phyloP scores from a whole-genome alignment of 2,888 invertebrate genomes.

The Ptychoptera contaminata region DNA sequence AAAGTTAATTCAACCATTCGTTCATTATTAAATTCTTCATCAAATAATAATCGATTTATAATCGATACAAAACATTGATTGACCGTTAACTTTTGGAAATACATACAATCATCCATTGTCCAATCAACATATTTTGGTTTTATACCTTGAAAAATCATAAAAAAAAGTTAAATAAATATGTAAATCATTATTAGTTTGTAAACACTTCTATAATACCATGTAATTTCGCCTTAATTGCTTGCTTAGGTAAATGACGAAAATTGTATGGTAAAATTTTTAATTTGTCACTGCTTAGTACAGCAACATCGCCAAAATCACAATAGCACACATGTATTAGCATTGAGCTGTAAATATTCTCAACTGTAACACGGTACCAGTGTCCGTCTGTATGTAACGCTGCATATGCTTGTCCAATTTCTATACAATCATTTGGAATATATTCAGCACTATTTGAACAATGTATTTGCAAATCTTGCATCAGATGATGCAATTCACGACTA shows the following conservation, averaged over 20 bases:
- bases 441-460: slow-evolving; percentile 39
- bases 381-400: slow-evolving; percentile 48
- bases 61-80: slow-evolving; percentile 53
- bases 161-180: slow-evolving; percentile 1
- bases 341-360: slow-evolving; percentile 36
- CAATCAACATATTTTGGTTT: slow-evolving; percentile 32
- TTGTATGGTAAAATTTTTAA: slow-evolving; percentile 37
- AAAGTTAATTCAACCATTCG: slow-evolving; percentile 48
- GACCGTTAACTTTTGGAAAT: slow-evolving; percentile 55
- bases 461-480: slow-evolving; percentile 51
- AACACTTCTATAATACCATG: slow-evolving; percentile 34
- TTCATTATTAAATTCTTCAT: slow-evolving; percentile 42
- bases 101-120: slow-evolving; percentile 46
- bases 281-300: slow-evolving; percentile 36
- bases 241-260: slow-evolving; percentile 44
- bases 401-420: slow-evolving; percentile 45
- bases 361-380: slow-evolving; percentile 52
- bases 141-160: slow-evolving; percentile 29
- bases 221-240: slow-evolving; percentile 47
- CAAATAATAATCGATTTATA: slow-evolving; percentile 43
- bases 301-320: slow-evolving; percentile 48
- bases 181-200: too few relatives aligned
- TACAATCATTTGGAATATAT: slow-evolving; percentile 32
- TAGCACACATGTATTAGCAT: slow-evolving; percentile 42
- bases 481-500: slow-evolving; percentile 31